Percentiles rank a stretch among this genome's conserved stretches.
phyloP scores from a whole-genome alignment of 1,140 invertebrate genomes.

The Drosophila yakuba region DNA sequence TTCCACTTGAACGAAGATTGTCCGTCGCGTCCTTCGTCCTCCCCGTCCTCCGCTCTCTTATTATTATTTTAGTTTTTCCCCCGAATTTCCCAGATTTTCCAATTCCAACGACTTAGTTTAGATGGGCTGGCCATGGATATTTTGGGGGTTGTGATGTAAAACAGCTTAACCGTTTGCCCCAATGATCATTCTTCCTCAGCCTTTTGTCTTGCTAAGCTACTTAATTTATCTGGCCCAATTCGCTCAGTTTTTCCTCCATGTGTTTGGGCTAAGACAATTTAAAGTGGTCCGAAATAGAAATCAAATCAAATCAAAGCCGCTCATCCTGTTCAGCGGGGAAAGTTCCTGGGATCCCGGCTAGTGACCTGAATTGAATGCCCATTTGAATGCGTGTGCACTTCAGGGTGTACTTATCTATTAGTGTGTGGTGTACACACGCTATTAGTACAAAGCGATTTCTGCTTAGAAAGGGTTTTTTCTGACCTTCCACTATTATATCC shows the following conservation, averaged over 20 bases:
- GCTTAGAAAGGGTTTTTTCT: not conserved
- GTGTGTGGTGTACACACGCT: constrained; percentile 6
- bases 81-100: constrained; percentile 17
- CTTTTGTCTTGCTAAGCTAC: constrained; percentile 71
- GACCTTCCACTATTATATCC: not conserved
- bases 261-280: constrained; percentile 51
- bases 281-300: constrained; percentile 66
- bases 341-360: constrained; percentile 8
- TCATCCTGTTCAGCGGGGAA: constrained; percentile 1
- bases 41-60: constrained; percentile 4
- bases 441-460: constrained; percentile 9
- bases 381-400: constrained; percentile 35
- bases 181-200: constrained; percentile 27
- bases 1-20: constrained; percentile 39
- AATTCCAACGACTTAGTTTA: constrained; percentile 31
- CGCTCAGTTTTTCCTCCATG: constrained; percentile 11
- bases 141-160: constrained; percentile 58
- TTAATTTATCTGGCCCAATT: constrained; percentile 74
- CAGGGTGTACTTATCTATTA: not conserved
- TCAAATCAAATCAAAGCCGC: constrained; percentile 60
- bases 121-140: constrained; percentile 12
- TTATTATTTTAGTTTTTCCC: constrained; percentile 60
- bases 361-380: constrained; percentile 36
- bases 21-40: not conserved
- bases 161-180: constrained; percentile 69